phyloP scores from a whole-genome alignment of 2,888 invertebrate species.

The Drosophila atripex region DNA sequence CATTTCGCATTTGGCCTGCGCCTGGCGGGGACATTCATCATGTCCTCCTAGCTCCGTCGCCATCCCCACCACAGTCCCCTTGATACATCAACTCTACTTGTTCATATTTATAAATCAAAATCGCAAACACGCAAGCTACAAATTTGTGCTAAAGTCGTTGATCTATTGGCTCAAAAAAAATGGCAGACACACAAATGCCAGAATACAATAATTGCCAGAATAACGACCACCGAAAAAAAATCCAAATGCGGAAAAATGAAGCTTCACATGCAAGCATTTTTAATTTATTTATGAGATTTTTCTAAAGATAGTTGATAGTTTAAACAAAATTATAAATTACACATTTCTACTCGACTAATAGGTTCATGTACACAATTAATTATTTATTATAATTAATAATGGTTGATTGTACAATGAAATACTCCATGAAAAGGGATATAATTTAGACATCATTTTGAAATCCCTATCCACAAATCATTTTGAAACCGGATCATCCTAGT shows the following conservation, averaged over 20 bases:
- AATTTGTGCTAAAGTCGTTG: constrained; percentile 59
- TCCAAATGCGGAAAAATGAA: background rate
- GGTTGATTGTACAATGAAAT: background rate
- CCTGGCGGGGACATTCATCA: constrained; percentile 74
- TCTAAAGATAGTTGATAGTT: background rate
- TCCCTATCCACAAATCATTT: no score
- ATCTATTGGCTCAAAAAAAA: constrained; percentile 60
- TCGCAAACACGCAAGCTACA: constrained; percentile 71
- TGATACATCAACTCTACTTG: constrained; percentile 66
- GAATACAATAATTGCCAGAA: constrained; percentile 64
- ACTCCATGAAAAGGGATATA: background rate
- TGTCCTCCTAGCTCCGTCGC: constrained; percentile 12
- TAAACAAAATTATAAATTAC: background rate
- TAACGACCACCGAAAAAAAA: constrained; percentile 18
- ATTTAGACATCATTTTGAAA: background rate
- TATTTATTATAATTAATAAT: background rate
- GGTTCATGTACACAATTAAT: background rate
- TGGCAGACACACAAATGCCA: constrained; percentile 52
- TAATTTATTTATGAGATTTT: background rate
- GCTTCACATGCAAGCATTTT: constrained; percentile 10
- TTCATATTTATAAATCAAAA: constrained; percentile 78
- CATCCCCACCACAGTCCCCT: constrained; percentile 10
- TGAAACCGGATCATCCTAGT: background rate
- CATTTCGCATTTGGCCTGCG: constrained; percentile 59
- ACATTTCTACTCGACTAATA: background rate